Percentiles rank a stretch among this genome's conserved stretches.
Evolutionary conservation across 2,888 invertebrate genomes (phyloP).

Genomic region (Drosophila algonquin): DNA sequence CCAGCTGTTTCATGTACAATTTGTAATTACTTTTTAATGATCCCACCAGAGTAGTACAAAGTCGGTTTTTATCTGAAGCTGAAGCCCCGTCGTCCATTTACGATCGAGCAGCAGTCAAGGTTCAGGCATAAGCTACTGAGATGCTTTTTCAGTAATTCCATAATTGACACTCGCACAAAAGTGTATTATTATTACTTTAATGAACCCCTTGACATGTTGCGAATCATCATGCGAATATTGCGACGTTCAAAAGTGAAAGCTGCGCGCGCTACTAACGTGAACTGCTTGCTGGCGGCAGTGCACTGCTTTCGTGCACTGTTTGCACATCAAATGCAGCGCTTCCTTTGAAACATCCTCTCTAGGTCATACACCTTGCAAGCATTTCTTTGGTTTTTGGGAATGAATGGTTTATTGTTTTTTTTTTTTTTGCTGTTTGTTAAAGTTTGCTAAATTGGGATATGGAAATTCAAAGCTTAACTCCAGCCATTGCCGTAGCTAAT

Average conservation of each 20-base stretch:
- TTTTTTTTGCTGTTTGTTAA: too few species aligned
- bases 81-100: neutral
- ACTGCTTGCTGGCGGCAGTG: constrained; percentile 9
- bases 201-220: neutral
- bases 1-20: constrained; percentile 26
- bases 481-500: too few species aligned
- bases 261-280: constrained; percentile 7
- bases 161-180: neutral
- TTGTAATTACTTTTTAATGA: constrained; percentile 36
- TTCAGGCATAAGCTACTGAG: constrained; percentile 11
- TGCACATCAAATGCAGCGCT: neutral
- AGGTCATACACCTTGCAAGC: too few species aligned
- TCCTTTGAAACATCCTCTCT: too few species aligned
- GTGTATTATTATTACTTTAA: neutral
- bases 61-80: constrained; percentile 11
- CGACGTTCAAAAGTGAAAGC: neutral
- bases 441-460: too few species aligned
- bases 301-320: constrained; percentile 18
- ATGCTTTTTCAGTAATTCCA: constrained; percentile 4
- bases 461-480: too few species aligned
- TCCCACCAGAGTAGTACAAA: neutral
- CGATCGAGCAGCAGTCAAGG: constrained; percentile 20
- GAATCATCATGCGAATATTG: neutral
- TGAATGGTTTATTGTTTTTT: too few species aligned
- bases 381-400: too few species aligned